Evolutionary conservation across 2,888 invertebrate species (phyloP).

Genomic region (Lochmaea crataegi): DNA sequence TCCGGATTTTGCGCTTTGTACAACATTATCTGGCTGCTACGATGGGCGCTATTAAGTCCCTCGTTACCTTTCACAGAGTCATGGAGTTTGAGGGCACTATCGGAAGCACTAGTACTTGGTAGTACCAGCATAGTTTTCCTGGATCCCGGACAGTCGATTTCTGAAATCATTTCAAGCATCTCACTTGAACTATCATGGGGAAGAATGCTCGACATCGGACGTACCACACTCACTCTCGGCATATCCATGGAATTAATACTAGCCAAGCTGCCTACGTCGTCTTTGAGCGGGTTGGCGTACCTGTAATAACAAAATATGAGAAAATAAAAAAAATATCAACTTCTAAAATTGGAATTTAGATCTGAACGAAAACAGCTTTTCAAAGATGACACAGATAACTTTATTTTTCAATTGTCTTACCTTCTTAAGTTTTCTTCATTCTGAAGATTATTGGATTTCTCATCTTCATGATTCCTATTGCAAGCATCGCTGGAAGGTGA

Average conservation of each 20-base stretch:
- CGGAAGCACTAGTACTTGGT: constrained; percentile 63
- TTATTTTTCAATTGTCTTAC: constrained; percentile 20
- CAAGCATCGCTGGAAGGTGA: constrained; percentile 71
- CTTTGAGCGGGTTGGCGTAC: constrained; percentile 65
- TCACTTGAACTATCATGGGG: constrained; percentile 69
- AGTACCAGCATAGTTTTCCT: constrained; percentile 63
- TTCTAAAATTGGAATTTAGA: constrained; percentile 39
- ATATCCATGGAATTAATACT: constrained; percentile 61
- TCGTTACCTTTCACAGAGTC: constrained; percentile 58
- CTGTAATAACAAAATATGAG: constrained; percentile 37
- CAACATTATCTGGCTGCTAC: constrained; percentile 74
- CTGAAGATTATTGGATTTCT: constrained; percentile 91
- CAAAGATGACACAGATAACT: constrained; percentile 67
- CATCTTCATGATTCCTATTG: constrained; percentile 80
- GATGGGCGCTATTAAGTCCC: constrained; percentile 65
- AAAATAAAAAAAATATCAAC: neutral
- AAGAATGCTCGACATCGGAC: constrained; percentile 64
- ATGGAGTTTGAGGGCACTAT: constrained; percentile 57
- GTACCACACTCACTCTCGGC: constrained; percentile 65
- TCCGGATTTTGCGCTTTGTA: constrained; percentile 89
- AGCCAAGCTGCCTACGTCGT: constrained; percentile 64
- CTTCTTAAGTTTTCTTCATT: constrained; percentile 90
- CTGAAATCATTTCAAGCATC: constrained; percentile 73
- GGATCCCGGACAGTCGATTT: constrained; percentile 67
- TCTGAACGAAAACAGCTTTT: constrained; percentile 76